Conservation (phyloP, 2,888 invertebrate genomes). For the Chloroclystis v-ata region DNA sequence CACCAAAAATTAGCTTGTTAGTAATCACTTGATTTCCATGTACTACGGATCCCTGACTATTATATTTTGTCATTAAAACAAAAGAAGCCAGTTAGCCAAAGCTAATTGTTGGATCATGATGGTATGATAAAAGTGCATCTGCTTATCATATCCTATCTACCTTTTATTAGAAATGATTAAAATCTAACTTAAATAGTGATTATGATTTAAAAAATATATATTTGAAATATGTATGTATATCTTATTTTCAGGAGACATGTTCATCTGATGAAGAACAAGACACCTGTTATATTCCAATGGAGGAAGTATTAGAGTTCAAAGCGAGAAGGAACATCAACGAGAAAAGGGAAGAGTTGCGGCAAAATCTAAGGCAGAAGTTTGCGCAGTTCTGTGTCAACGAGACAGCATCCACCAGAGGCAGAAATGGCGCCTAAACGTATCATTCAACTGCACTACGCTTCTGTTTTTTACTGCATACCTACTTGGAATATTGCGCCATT, state of each 20-base stretch:
- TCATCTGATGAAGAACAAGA: constrained; percentile 87
- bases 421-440: constrained; percentile 43
- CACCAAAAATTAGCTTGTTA: no score
- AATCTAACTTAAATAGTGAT: no score
- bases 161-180: neutral
- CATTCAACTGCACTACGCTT: constrained; percentile 43
- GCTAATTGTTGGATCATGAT: no score
- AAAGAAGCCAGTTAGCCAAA: no score
- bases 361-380: constrained; percentile 89
- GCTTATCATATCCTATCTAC: no score
- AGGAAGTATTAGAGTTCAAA: constrained; percentile 92
- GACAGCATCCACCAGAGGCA: constrained; percentile 45
- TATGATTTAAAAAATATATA: no score
- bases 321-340: constrained; percentile 87
- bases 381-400: constrained; percentile 84
- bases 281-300: constrained; percentile 89
- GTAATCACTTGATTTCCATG: no score
- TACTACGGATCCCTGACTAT: no score
- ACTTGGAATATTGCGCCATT: constrained; percentile 13
- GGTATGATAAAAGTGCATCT: no score
- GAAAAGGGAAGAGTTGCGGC: constrained; percentile 88
- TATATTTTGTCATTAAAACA: no score
- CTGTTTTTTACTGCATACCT: constrained; percentile 5
- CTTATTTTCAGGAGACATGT: constrained; percentile 82
- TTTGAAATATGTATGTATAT: neutral